These are phyloP conservation scores for Chlorops oryzae DNA, from an alignment of 1,140 invertebrate species.

Conservation along the genomic window DNA sequence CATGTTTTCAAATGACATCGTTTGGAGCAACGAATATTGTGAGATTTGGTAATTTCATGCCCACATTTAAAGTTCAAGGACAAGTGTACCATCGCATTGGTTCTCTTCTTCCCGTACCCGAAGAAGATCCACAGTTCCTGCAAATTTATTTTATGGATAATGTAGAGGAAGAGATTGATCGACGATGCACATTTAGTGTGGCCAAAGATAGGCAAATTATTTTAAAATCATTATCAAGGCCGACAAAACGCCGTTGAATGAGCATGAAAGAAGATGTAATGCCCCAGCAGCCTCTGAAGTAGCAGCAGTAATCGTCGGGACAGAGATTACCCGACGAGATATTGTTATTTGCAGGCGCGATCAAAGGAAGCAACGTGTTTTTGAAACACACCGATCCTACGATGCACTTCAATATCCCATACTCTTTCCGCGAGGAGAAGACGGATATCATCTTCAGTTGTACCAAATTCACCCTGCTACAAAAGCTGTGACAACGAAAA, in stretches of 20 bases:
- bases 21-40: no score
- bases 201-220: constrained; percentile 32
- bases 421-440: constrained; percentile 47
- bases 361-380: constrained; percentile 20
- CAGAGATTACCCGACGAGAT: constrained; percentile 13
- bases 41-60: no score
- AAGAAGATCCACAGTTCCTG: no score
- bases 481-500: no score
- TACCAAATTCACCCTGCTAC: no score
- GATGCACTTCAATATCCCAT: constrained; percentile 50
- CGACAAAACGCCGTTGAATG: constrained; percentile 29
- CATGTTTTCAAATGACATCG: no score
- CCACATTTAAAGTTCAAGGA: no score
- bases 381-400: constrained; percentile 42
- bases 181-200: constrained; percentile 34
- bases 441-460: no score
- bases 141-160: no score
- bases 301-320: constrained; percentile 41
- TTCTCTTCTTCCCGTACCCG: no score
- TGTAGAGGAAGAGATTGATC: no score
- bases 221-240: constrained; percentile 45
- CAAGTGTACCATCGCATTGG: no score
- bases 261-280: constrained; percentile 49
- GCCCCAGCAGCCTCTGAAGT: constrained; percentile 44
- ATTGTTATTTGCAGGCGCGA: constrained; percentile 16